Evolutionary conservation across 2,888 invertebrate genomes (phyloP), one percentile per base, ranked within the genome.

Genomic region (Disparrhopalites patrizii): DNA sequence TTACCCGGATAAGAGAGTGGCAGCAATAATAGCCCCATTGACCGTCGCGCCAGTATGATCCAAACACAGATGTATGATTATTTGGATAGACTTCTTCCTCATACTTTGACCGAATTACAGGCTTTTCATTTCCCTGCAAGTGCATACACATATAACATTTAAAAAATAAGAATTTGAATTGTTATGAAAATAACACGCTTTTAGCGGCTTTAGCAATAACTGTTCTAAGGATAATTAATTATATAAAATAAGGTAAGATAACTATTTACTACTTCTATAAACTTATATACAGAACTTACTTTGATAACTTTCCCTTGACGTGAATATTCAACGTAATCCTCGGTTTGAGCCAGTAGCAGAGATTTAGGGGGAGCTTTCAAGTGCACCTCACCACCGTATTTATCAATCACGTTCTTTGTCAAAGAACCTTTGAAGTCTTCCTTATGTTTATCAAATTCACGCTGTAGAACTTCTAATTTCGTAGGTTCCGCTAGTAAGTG

Each of bases 11-110:
- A 70, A 89, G 88, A 0, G 93, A 93, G 78, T 94, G 89, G 79
- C 99, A 99, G 77, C 99, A 99, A 77, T 90, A 89, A 81, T 88
- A 99, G 0, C 98, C 99, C 99, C 99, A 99, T 68, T 86, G 84
- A 0, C 94, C 95, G 58, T 87, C 87, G 74, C 85, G 85, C 97
- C 98, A 99, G 79, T 84, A 96, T 0, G 97, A 97, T 3, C 99
- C 99, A 91, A 93, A 99, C 5, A 98, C 90, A 0, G 89, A 86
- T 0, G 89, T 91, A 79, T 99, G 99, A 80, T 99, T 99, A 78
- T 93, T 93, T 7, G 89, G 87, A 72, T 87, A 85, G 20, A 91
- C 86, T 79, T 99, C 97, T 80, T 99, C 99, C 78, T 94, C 95
- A 79, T 96, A 99, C 77, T 89, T 89, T 18, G 85, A 93, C 80